These are phyloP conservation scores for Brachionichthys hirsutus DNA, from an alignment of 2,113 vertebrate genomes.

Conservation along the genomic window DNA sequence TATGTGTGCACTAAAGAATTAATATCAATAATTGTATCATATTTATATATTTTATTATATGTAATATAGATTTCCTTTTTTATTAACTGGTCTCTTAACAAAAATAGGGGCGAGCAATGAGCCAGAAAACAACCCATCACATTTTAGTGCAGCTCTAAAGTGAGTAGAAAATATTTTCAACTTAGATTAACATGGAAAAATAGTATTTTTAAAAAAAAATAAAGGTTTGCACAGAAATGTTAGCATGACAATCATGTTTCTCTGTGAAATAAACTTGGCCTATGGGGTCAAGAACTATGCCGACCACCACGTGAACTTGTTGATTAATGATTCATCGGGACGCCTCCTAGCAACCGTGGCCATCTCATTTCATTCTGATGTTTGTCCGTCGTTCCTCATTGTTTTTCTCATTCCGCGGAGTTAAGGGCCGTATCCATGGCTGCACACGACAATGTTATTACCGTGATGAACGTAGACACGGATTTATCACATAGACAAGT, in stretches of 20 bases:
- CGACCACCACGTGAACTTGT: slow-evolving; percentile 54
- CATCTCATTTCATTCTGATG: slow-evolving; percentile 47
- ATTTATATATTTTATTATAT: too few species aligned
- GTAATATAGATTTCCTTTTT: too few species aligned
- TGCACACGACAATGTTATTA: slow-evolving; percentile 35
- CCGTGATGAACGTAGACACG: slow-evolving; percentile 9
- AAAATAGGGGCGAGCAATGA: too few species aligned
- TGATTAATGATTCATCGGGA: slow-evolving; percentile 46
- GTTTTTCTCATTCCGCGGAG: slow-evolving; percentile 62
- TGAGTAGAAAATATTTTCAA: neutral
- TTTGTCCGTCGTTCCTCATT: slow-evolving; percentile 53
- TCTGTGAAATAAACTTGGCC: neutral
- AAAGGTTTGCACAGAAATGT: neutral
- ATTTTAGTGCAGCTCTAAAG: too few species aligned
- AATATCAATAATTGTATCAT: too few species aligned
- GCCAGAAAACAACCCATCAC: too few species aligned
- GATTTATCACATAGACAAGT: too few species aligned
- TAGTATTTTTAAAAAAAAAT: too few species aligned
- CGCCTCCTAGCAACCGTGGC: slow-evolving; percentile 34
- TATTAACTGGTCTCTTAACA: too few species aligned
- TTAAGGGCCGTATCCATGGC: slow-evolving; percentile 43
- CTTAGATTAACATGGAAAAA: neutral
- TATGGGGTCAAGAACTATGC: slow-evolving; percentile 5
- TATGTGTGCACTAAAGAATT: too few species aligned
- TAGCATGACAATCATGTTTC: neutral